phyloP scores from a whole-genome alignment of 2,113 vertebrate genomes.

The Rhombomys opimus region DNA sequence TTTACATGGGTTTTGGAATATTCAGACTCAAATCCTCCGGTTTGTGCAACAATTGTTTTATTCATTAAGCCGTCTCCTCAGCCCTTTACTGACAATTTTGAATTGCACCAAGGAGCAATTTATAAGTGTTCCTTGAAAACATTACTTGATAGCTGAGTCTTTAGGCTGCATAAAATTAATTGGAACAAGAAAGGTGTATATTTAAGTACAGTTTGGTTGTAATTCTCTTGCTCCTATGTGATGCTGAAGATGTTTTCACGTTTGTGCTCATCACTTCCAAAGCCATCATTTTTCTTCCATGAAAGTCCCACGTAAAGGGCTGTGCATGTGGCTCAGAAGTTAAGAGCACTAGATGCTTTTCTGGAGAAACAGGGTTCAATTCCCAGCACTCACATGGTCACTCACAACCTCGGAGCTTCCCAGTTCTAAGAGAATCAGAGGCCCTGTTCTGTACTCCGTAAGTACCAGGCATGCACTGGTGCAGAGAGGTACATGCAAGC shows the following conservation, averaged over 20 bases:
- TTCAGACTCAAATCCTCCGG: background rate
- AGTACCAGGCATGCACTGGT: background rate
- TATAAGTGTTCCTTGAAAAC: conserved; percentile 16
- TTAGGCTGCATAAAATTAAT: conserved; percentile 32
- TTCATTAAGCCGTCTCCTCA: background rate
- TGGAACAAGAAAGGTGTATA: background rate
- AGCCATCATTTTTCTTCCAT: background rate
- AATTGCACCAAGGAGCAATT: conserved; percentile 5
- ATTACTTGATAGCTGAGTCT: conserved; percentile 3
- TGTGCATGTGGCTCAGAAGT: background rate
- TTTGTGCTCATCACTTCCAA: background rate
- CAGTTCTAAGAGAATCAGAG: background rate
- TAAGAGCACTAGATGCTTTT: background rate
- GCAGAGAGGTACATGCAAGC: background rate
- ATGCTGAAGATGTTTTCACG: background rate
- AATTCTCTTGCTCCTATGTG: background rate
- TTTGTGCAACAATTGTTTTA: background rate
- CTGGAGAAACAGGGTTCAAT: background rate
- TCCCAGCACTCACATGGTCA: background rate
- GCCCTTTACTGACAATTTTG: background rate
- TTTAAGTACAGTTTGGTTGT: background rate
- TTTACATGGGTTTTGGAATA: background rate
- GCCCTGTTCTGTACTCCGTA: background rate
- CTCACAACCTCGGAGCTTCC: background rate
- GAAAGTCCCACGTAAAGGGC: background rate